These are phyloP conservation scores for Coptodon bakossiorum DNA, from an alignment of 2,113 vertebrate species.

Conservation along the genomic window DNA sequence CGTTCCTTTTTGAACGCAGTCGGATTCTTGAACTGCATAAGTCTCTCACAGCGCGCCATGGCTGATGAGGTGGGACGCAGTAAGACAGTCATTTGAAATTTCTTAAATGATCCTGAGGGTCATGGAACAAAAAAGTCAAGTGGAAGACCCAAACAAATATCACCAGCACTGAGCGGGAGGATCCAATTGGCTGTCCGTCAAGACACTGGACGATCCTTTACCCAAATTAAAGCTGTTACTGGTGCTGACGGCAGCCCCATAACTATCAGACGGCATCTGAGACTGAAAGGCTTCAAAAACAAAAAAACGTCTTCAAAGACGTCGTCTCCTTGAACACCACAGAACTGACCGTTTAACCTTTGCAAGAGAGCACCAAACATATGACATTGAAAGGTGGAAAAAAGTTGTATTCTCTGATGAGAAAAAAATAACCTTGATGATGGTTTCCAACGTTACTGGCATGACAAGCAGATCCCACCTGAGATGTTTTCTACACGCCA, in stretches of 20 bases:
- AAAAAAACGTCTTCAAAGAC: neutral
- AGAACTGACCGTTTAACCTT: neutral
- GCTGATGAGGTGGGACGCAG: accelerated
- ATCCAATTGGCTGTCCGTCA: accelerated
- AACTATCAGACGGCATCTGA: neutral
- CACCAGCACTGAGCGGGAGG: neutral
- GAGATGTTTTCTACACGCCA: accelerated
- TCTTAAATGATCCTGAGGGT: neutral
- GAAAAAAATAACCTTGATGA: accelerated
- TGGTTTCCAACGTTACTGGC: neutral
- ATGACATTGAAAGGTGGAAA: accelerated
- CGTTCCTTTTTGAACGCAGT: too few relatives aligned
- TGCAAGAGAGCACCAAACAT: neutral
- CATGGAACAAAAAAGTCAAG: neutral
- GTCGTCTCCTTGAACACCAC: accelerated
- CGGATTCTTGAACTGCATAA: too few relatives aligned
- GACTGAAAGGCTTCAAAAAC: neutral
- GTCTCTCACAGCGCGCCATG: too few relatives aligned
- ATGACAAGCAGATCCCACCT: accelerated
- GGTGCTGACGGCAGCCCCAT: neutral
- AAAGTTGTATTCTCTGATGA: neutral
- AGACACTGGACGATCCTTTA: neutral
- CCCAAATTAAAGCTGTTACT: neutral
- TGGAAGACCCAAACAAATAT: neutral
- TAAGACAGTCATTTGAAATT: too few relatives aligned